These are phyloP conservation scores for Muntiacus muntjak DNA, from an alignment of 2,113 vertebrate species.

Conservation along the genomic window DNA sequence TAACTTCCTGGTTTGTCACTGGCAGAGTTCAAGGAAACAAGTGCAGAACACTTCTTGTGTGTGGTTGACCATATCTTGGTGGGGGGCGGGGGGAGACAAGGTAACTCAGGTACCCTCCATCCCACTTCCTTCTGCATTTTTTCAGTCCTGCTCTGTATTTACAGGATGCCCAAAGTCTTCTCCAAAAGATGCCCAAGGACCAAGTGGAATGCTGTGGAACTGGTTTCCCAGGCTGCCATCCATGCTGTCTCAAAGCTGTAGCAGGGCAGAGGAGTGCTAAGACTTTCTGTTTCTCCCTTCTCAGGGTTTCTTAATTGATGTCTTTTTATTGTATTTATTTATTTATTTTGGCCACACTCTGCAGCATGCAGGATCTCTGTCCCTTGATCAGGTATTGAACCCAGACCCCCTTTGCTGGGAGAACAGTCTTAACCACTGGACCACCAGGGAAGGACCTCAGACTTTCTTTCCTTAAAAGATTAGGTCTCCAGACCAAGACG, in stretches of 20 bases:
- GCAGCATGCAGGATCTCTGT: neutral
- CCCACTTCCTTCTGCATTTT: neutral
- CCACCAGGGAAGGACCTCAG: neutral
- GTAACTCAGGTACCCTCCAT: neutral
- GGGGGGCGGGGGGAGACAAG: neutral
- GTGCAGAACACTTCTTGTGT: neutral
- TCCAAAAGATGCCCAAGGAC: neutral
- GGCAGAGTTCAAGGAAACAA: neutral
- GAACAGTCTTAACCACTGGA: neutral
- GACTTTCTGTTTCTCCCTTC: neutral
- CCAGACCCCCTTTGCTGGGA: neutral
- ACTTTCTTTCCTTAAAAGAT: neutral
- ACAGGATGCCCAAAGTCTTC: neutral
- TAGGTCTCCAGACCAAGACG: neutral
- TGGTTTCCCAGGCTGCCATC: neutral
- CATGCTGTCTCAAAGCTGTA: neutral
- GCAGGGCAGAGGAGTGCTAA: neutral
- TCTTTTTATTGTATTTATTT: neutral
- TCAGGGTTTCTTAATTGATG: neutral
- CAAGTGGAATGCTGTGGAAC: neutral
- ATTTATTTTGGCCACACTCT: neutral
- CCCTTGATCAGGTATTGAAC: neutral
- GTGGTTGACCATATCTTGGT: neutral
- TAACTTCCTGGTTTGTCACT: neutral
- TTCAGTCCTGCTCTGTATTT: neutral